These are phyloP conservation scores for Drosophila flavopinicola DNA, from an alignment of 2,888 invertebrate genomes.

Conservation along the genomic window DNA sequence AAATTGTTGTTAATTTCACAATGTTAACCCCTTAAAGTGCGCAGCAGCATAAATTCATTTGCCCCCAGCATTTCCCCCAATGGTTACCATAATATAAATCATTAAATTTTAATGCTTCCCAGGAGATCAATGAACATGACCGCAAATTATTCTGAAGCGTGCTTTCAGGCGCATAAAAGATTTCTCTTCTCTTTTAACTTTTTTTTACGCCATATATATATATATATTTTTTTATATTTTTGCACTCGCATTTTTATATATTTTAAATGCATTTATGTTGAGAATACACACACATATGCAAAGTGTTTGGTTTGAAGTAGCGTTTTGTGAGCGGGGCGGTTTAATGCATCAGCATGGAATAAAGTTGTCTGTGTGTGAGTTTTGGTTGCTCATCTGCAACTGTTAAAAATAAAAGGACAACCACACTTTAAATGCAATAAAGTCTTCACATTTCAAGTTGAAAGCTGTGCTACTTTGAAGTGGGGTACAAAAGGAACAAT, in stretches of 20 bases:
- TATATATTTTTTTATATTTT: constrained; percentile 17
- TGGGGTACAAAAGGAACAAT: background rate
- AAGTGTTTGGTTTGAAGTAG: constrained; percentile 71
- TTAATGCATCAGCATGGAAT: constrained; percentile 51
- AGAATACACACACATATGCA: constrained; percentile 37
- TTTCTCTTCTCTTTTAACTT: constrained; percentile 52
- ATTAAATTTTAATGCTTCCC: constrained; percentile 84
- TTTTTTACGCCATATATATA: too few species aligned
- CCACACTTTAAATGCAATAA: constrained; percentile 31
- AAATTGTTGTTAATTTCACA: constrained; percentile 78
- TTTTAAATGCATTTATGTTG: constrained; percentile 56
- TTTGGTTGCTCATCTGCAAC: constrained; percentile 23
- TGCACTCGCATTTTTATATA: constrained; percentile 20
- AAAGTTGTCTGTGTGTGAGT: constrained; percentile 29
- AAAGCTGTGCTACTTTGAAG: background rate
- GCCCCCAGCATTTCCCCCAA: constrained; percentile 14
- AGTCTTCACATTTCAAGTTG: constrained; percentile 2
- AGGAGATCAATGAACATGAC: constrained; percentile 83
- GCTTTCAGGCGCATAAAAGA: constrained; percentile 75
- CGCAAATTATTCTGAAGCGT: constrained; percentile 82
- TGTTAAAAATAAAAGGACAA: constrained; percentile 44
- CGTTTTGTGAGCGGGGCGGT: constrained; percentile 37
- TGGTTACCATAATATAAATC: constrained; percentile 74
- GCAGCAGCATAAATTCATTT: constrained; percentile 72
- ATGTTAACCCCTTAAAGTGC: constrained; percentile 72